These are phyloP conservation scores for Schizaphis graminum DNA, from an alignment of 2,888 invertebrate genomes.

Conservation along the genomic window DNA sequence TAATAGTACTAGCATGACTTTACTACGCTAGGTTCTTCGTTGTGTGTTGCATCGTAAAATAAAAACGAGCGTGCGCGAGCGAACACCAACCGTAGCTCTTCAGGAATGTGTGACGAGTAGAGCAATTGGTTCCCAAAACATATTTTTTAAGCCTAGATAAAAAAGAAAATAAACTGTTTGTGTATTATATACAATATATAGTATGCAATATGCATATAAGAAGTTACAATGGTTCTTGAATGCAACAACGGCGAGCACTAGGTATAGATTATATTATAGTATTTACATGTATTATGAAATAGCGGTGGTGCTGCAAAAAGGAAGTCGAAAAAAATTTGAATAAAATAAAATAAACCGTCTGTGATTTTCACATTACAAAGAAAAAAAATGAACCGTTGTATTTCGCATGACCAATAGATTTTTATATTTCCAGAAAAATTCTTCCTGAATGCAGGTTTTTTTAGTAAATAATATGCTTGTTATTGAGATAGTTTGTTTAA, in stretches of 20 bases:
- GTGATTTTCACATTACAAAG: neutral
- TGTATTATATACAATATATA: neutral
- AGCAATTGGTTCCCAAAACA: slow-evolving; percentile 56
- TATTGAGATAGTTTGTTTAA: neutral
- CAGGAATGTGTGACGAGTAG: slow-evolving; percentile 53
- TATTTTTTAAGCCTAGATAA: slow-evolving; percentile 4
- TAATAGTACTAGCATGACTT: neutral
- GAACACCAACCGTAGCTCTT: slow-evolving; percentile 21
- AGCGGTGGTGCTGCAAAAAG: neutral
- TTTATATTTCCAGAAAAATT: slow-evolving; percentile 42
- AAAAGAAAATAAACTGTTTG: neutral
- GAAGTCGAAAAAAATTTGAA: neutral
- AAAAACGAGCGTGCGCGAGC: slow-evolving; percentile 7
- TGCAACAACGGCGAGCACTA: neutral
- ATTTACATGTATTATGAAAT: neutral
- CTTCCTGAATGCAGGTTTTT: too few relatives aligned
- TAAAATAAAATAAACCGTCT: neutral
- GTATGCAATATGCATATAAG: neutral
- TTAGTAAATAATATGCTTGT: neutral
- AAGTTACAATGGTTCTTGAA: neutral
- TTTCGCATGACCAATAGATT: slow-evolving; percentile 60
- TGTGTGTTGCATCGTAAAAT: slow-evolving; percentile 39
- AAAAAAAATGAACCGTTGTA: slow-evolving; percentile 46
- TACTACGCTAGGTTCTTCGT: slow-evolving; percentile 10
- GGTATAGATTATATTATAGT: neutral